Conservation (phyloP, 2,797 vertebrate genomes). For the Onychomys leucogaster region DNA sequence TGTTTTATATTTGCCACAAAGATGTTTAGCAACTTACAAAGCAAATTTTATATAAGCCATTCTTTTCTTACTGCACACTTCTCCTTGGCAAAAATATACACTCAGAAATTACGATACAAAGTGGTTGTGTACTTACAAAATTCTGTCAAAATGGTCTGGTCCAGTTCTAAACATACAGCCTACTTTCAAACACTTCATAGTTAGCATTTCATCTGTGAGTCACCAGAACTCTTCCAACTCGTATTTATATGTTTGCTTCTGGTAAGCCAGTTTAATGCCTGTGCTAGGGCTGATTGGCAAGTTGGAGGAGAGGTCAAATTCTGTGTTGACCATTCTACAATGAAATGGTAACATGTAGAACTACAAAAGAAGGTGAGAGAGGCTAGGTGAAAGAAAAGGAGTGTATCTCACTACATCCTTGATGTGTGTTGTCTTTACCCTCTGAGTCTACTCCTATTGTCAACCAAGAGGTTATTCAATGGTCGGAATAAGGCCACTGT, state of each 20-base stretch:
- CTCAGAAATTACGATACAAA: constrained; percentile 54
- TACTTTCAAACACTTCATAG: constrained; percentile 25
- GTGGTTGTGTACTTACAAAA: constrained; percentile 38
- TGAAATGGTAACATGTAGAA: not conserved
- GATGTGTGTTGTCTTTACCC: not conserved
- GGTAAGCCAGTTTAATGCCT: not conserved
- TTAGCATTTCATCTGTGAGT: constrained; percentile 33
- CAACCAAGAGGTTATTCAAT: not conserved
- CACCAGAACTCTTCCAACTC: not conserved
- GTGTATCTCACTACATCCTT: not conserved
- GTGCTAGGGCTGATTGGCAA: not conserved
- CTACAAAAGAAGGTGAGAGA: not conserved
- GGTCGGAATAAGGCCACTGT: not conserved
- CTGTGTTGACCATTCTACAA: not conserved
- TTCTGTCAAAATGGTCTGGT: not conserved
- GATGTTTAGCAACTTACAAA: constrained; percentile 59
- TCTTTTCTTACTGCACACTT: constrained; percentile 49
- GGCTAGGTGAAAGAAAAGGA: not conserved
- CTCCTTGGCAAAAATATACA: constrained; percentile 16
- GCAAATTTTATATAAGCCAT: constrained; percentile 45
- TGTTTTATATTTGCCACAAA: constrained; percentile 66
- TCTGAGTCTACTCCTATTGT: not conserved
- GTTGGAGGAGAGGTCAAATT: not conserved
- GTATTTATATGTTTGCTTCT: not conserved
- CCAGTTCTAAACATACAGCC: constrained; percentile 26